Base-by-base conservation (phyloP, 2,797 vertebrate genomes). In the Octomys mimax region DNA sequence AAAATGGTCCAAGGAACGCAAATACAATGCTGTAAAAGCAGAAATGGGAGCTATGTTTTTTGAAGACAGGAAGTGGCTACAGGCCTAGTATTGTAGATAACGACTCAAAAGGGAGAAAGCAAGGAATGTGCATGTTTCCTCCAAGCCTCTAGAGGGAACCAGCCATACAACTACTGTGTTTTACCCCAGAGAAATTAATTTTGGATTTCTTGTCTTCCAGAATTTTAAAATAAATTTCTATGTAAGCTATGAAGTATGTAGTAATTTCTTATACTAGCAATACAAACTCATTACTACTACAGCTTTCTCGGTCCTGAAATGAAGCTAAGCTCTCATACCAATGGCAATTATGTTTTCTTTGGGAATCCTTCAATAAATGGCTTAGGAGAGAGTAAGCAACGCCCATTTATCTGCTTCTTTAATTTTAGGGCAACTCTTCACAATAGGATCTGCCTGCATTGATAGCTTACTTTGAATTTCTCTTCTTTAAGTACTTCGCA, bases 141-240 rank as follows among this genome's bases (percentile, higher is more conserved):
- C 19, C 68, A 7, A 52, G 21, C 12, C 59, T 77, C 8, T 73
- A 82, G 31, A 81, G 87, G 2, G 16, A 94, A 70, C 11, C 14
- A 46, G 8, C 1, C 4, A 14, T 39, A 16, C 0, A 2, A 6
- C 36, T 4, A 77, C 6, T 2, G 33, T 87, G 14, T 70, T 36
- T 75, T 33, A 75, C 16, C 57, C 52, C 10, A 42, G 3, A 68
- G 8, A 75, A 81, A 92, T 7, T 68, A 61, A 78, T 94, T 89
- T 93, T 68, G 3, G 3, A 87, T 62, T 85, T 82, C 36, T 57
- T 13, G 62, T 36, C 9, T 93, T 93, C 64, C 57, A 71, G 9
- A 89, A 57, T 5, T 24, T 59, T 79, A 79, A 68, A 19, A 79
- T 0, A 79, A 6, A 52, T 36, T 16, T 88, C 11, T 64, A 13